Conservation (phyloP, 2,888 invertebrate species). For the Drosophila koepferae region DNA sequence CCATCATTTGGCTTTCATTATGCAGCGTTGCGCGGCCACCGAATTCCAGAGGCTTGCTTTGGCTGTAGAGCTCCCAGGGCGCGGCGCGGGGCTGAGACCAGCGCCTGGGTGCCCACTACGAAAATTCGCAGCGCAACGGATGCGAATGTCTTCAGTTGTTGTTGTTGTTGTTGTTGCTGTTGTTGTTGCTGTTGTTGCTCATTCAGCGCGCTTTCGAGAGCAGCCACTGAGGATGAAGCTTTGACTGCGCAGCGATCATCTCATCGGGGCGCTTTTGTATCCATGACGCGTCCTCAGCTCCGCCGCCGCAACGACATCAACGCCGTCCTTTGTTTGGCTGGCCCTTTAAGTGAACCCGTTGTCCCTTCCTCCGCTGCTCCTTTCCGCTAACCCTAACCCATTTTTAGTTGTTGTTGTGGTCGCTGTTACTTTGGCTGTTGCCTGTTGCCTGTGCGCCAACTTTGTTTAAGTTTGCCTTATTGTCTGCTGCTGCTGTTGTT, state of each 20-base stretch:
- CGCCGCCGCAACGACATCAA: conserved; percentile 68
- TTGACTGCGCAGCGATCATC: conserved; percentile 70
- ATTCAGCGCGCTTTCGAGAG: conserved; percentile 45
- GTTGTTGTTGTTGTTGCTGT: conserved; percentile 12
- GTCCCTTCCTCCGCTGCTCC: background rate
- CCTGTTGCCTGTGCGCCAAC: conserved; percentile 56
- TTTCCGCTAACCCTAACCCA: background rate
- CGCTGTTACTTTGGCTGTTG: conserved; percentile 21
- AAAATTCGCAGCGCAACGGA: conserved; percentile 59
- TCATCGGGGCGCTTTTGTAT: conserved; percentile 76
- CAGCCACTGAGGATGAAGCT: conserved; percentile 39
- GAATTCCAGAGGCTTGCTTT: conserved; percentile 74
- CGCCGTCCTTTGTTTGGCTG: conserved; percentile 75
- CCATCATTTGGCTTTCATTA: conserved; percentile 81
- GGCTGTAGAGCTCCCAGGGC: conserved; percentile 50
- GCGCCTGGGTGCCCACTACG: conserved; percentile 75
- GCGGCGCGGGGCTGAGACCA: background rate
- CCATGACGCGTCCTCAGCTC: conserved; percentile 38
- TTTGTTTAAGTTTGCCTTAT: conserved; percentile 72
- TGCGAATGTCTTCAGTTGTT: conserved; percentile 50
- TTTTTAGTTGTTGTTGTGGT: conserved; percentile 6
- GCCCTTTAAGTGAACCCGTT: conserved; percentile 57
- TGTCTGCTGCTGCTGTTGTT: conserved; percentile 45
- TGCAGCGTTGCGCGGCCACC: conserved; percentile 78
- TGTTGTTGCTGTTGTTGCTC: conserved; percentile 26